Percentiles rank a stretch among this genome's conserved stretches.
phyloP scores from a whole-genome alignment of 2,888 invertebrate genomes.

The Smittia aterrima region DNA sequence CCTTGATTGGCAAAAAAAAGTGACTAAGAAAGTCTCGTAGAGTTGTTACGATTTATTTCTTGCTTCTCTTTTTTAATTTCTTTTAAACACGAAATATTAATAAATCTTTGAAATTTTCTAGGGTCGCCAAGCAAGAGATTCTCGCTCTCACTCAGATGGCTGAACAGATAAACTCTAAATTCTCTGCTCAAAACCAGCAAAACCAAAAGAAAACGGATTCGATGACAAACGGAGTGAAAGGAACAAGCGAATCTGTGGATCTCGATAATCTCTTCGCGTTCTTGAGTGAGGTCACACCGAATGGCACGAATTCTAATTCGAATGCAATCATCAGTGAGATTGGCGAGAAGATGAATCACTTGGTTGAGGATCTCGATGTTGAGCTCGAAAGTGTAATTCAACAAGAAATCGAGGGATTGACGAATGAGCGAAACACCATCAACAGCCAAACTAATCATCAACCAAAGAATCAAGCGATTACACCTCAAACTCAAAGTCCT shows the following conservation, averaged over 20 bases:
- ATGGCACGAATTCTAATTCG: slow-evolving; percentile 59
- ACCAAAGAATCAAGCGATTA: slow-evolving; percentile 33
- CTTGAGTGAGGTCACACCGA: slow-evolving; percentile 72
- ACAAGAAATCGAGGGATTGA: slow-evolving; percentile 60
- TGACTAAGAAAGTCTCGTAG: not conserved
- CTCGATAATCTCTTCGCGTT: slow-evolving; percentile 88
- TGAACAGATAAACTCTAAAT: slow-evolving; percentile 65
- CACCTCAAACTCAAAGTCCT: not conserved
- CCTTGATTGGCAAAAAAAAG: not conserved
- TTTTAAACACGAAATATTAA: not conserved
- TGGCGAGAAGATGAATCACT: slow-evolving; percentile 77
- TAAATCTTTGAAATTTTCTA: slow-evolving; percentile 50
- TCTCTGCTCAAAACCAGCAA: slow-evolving; percentile 46
- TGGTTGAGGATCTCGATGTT: slow-evolving; percentile 77
- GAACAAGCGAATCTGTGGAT: slow-evolving; percentile 70
- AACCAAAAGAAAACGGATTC: slow-evolving; percentile 36
- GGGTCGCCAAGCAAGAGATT: slow-evolving; percentile 67
- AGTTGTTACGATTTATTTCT: no score
- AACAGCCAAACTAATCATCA: slow-evolving; percentile 13
- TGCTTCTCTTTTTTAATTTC: not conserved
- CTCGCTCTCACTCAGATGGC: slow-evolving; percentile 70
- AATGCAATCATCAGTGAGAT: slow-evolving; percentile 76
- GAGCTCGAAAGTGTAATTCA: slow-evolving; percentile 69
- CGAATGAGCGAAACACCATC: slow-evolving; percentile 50
- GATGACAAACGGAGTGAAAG: slow-evolving; percentile 27